These are phyloP conservation scores for Paramacrobiotus metropolitanus DNA, from an alignment of 1,140 invertebrate genomes.

Conservation along the genomic window DNA sequence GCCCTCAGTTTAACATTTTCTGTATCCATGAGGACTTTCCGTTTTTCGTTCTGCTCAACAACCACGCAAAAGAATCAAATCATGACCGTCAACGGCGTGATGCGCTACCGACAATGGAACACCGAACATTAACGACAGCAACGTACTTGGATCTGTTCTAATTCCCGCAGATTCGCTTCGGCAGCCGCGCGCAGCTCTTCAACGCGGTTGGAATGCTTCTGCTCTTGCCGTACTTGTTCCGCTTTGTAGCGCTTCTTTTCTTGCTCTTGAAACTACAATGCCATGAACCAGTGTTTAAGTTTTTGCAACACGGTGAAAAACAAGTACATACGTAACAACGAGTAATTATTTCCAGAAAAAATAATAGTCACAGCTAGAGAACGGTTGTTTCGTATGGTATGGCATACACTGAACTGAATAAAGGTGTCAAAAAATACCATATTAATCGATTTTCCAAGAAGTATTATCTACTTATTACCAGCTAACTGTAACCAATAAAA, in stretches of 20 bases:
- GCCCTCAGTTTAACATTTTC: slow-evolving; percentile 80
- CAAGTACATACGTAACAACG: no score
- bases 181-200: slow-evolving; percentile 70
- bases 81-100: slow-evolving; percentile 5
- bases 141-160: slow-evolving; percentile 31
- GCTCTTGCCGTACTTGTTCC: slow-evolving; percentile 70
- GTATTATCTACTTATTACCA: no score
- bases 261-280: slow-evolving; percentile 79
- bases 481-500: no score
- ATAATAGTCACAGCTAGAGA: no score
- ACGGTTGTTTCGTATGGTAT: no score
- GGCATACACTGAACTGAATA: no score
- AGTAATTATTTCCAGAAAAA: no score
- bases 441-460: no score
- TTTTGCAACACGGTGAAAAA: no score
- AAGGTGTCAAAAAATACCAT: no score
- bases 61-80: slow-evolving; percentile 10
- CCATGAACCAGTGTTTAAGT: no score
- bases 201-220: slow-evolving; percentile 73
- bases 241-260: slow-evolving; percentile 80
- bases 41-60: slow-evolving; percentile 34
- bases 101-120: slow-evolving; percentile 6
- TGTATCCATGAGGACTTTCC: slow-evolving; percentile 81
- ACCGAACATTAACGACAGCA: not conserved
- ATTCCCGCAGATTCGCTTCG: slow-evolving; percentile 57